Conservation (phyloP, 2,888 invertebrate genomes). For the Xylophagus ater region DNA sequence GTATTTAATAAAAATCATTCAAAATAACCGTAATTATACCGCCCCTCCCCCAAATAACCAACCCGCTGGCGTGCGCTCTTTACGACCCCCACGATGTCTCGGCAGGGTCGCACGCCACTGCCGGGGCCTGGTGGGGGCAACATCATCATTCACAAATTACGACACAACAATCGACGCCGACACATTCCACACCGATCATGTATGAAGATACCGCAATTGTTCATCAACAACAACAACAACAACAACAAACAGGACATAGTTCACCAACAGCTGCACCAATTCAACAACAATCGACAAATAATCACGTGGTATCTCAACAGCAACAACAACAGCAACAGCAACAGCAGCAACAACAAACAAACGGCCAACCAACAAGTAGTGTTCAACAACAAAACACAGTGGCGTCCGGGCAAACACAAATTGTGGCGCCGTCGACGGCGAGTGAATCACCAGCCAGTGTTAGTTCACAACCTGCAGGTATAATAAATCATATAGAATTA, state of each 20-base stretch:
- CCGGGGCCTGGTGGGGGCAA: slow-evolving; percentile 43
- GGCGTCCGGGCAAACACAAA: slow-evolving; percentile 39
- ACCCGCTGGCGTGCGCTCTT: slow-evolving; percentile 43
- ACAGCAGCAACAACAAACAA: slow-evolving; percentile 21
- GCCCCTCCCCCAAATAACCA: slow-evolving; percentile 42
- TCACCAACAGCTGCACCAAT: slow-evolving; percentile 5
- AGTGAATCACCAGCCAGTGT: slow-evolving; percentile 50
- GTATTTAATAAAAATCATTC: slow-evolving; percentile 28
- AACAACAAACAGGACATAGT: slow-evolving; percentile 10
- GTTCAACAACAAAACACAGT: slow-evolving; percentile 36
- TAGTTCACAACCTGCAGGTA: slow-evolving; percentile 41
- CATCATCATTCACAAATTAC: slow-evolving; percentile 43
- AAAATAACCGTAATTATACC: slow-evolving; percentile 42
- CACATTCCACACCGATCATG: slow-evolving; percentile 47
- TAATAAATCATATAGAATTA: slow-evolving; percentile 8
- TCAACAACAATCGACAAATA: slow-evolving; percentile 21
- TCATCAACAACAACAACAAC: slow-evolving; percentile 18
- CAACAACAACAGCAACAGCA: slow-evolving; percentile 23
- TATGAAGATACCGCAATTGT: slow-evolving; percentile 43
- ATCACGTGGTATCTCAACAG: slow-evolving; percentile 22
- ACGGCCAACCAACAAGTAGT: slow-evolving; percentile 17
- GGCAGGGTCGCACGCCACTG: slow-evolving; percentile 44
- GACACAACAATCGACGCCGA: slow-evolving; percentile 42
- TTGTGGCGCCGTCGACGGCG: slow-evolving; percentile 46
- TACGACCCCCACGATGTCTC: slow-evolving; percentile 44